Percentiles rank a stretch among this genome's conserved stretches.
These are phyloP conservation scores for Phrynosoma platyrhinos DNA, from an alignment of 2,113 vertebrate species.

Conservation along the genomic window DNA sequence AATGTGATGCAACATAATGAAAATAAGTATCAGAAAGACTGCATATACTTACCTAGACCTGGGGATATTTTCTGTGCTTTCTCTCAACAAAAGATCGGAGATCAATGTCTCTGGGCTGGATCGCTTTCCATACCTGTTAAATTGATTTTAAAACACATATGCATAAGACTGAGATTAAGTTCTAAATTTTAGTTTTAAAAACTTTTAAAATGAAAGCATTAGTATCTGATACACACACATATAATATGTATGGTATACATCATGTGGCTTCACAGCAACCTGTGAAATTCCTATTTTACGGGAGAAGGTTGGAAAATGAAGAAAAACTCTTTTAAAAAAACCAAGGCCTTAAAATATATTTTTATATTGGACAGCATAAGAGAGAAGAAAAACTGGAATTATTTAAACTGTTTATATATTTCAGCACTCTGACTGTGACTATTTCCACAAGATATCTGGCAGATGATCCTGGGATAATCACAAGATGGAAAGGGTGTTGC, in stretches of 20 bases:
- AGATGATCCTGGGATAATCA: background rate
- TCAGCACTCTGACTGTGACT: background rate
- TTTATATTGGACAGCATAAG: too few species aligned
- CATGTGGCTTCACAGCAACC: background rate
- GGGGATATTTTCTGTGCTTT: conserved; percentile 89
- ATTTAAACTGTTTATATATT: background rate
- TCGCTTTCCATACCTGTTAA: conserved; percentile 92
- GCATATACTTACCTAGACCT: conserved; percentile 83
- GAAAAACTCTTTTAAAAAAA: background rate
- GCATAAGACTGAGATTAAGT: conserved; percentile 26
- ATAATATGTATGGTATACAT: background rate
- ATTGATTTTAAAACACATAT: background rate
- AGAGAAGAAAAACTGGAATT: too few species aligned
- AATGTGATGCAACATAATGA: background rate
- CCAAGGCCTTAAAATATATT: too few species aligned
- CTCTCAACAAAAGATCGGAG: conserved; percentile 92
- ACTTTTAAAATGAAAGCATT: background rate
- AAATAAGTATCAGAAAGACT: background rate
- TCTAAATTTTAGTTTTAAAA: background rate
- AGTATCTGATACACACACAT: background rate
- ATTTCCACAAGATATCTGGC: background rate
- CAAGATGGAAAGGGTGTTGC: background rate
- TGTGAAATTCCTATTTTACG: background rate
- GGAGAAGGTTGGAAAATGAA: background rate
- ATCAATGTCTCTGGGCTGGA: conserved; percentile 92